phyloP scores from a whole-genome alignment of 2,797 vertebrate species.

The Mustela erminea region DNA sequence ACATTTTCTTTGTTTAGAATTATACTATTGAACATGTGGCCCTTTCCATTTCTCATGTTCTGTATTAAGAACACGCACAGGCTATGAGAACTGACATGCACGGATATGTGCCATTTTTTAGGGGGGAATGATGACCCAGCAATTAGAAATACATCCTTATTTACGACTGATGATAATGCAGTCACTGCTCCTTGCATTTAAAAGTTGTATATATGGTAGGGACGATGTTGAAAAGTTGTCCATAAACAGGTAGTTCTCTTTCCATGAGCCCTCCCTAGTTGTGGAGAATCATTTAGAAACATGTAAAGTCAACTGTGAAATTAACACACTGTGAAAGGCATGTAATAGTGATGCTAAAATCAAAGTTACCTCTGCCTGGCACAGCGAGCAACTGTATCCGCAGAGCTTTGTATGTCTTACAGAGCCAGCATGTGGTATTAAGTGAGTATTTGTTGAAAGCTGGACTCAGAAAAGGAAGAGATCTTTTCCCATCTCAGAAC shows the following conservation, averaged over 20 bases:
- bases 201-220: neutral
- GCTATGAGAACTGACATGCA: neutral
- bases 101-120: neutral
- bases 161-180: neutral
- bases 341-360: neutral
- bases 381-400: neutral
- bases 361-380: neutral
- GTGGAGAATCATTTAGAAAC: conserved; percentile 10
- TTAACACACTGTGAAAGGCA: neutral
- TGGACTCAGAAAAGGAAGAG: neutral
- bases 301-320: conserved; percentile 54
- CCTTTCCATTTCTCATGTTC: neutral
- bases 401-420: neutral
- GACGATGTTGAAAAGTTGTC: neutral
- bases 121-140: neutral
- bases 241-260: neutral
- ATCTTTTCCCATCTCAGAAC: neutral
- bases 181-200: neutral
- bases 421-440: neutral
- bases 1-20: neutral
- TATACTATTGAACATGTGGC: neutral
- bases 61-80: neutral
- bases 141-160: neutral
- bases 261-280: neutral
- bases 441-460: neutral